Percentiles rank a stretch among this genome's conserved stretches.
Conservation (phyloP, 2,113 vertebrate species). For the Trematomus loennbergii region DNA sequence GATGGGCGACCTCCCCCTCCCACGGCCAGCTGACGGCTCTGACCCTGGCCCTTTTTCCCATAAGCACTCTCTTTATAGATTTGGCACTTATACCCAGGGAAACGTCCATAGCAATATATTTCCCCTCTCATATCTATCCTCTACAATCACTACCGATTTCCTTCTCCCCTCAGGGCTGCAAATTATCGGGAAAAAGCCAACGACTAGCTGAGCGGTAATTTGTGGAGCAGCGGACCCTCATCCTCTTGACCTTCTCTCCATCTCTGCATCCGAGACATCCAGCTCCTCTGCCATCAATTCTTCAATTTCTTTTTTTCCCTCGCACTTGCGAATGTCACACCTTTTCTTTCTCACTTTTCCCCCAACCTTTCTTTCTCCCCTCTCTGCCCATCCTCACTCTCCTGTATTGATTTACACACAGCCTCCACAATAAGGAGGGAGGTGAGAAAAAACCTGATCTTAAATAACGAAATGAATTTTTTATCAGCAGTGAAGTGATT, state of each 20-base stretch:
- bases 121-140: constrained; percentile 68
- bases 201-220: constrained; percentile 69
- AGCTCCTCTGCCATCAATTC: constrained; percentile 58
- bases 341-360: constrained; percentile 28
- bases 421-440: constrained; percentile 31
- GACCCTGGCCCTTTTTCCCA: constrained; percentile 49
- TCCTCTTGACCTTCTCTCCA: constrained; percentile 72
- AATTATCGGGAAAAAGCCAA: constrained; percentile 67
- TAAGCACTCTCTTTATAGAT: constrained; percentile 62
- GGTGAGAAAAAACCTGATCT: not conserved
- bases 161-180: constrained; percentile 56
- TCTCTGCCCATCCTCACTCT: constrained; percentile 7
- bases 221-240: constrained; percentile 59
- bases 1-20: not conserved
- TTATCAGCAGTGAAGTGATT: constrained; percentile 64
- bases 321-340: constrained; percentile 65
- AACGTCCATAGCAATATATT: constrained; percentile 67
- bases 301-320: constrained; percentile 44
- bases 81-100: constrained; percentile 52
- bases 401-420: constrained; percentile 59
- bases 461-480: constrained; percentile 67
- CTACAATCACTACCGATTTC: constrained; percentile 69
- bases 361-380: constrained; percentile 29
- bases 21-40: constrained; percentile 15
- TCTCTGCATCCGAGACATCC: constrained; percentile 52